Evolutionary conservation across 2,113 vertebrate genomes (phyloP), one percentile per base, ranked within the genome.

Genomic region (Dasyprocta punctata): DNA sequence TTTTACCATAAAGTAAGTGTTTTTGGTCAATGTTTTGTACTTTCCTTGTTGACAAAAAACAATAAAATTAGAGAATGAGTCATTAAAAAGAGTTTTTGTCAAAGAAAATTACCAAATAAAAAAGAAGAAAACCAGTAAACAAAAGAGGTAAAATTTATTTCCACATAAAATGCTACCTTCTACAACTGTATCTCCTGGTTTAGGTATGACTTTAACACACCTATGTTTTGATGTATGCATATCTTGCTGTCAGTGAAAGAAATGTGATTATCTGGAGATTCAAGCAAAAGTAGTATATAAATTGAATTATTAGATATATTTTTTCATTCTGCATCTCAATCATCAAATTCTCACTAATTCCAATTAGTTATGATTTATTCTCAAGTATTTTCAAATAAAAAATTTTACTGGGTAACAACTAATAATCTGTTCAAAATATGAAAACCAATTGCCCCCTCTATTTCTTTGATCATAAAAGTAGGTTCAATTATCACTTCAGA

Each of bases 401-500:
- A n/a, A 16, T 67, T 11, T 89, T 44, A 36, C 24, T 58, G 69
- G 20, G 26, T n/a, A 5, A 77, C 49, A 89, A 89, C 52, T 17
- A 89, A 77, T 73, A 83, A 56, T 67, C 44, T 94, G 8, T 58
- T 86, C 77, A 86, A 95, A 89, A 58, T 69, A 65, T 58, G 63
- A 75, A 61, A 94, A 92, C 54, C 38, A 47, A 30, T 52, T 87
- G 4, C 90, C n/a, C 38, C 30, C 26, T 73, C 49, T 54, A 20
- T 67, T 84, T 6, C 86, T 96, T 95, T 95, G 56, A 60, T 77
- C 89, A 19, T 73, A 90, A 87, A 6, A 75, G 80, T 90, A 90
- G 65, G 52, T 75, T 96, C 38, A 69, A 75, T 93, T 26, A 77
- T 26, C 38, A 89, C 44, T 81, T 96, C 60, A 67, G 14, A 49